Conservation (phyloP, 2,113 vertebrate genomes). For the Notechis scutatus region DNA sequence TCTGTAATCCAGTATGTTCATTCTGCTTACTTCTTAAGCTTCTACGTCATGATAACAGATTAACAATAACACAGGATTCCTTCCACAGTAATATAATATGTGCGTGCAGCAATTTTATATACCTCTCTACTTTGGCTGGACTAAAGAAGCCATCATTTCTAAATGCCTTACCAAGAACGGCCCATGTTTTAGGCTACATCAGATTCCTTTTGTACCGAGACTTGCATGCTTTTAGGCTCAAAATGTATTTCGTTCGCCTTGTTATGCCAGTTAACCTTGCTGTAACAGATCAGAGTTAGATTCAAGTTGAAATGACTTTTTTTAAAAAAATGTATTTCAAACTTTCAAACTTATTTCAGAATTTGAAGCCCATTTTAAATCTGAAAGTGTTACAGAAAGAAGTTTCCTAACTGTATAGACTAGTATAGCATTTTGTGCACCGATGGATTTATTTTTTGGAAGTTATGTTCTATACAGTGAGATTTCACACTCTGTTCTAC, state of each 20-base stretch:
- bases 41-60: not conserved
- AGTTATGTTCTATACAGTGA: slow-evolving; percentile 63
- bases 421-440: slow-evolving; percentile 55
- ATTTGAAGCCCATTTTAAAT: slow-evolving; percentile 20
- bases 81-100: not conserved
- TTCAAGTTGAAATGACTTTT: not conserved
- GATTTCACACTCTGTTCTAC: slow-evolving; percentile 60
- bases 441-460: slow-evolving; percentile 51
- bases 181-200: not conserved
- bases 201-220: not conserved
- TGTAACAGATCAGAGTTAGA: not conserved
- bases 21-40: not conserved
- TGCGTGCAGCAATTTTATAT: not conserved
- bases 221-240: not conserved
- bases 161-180: not conserved
- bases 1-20: not conserved
- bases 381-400: slow-evolving; percentile 48
- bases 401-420: slow-evolving; percentile 46
- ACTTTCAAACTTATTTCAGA: not conserved
- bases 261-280: not conserved
- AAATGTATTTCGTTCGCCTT: not conserved
- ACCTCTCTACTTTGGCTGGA: not conserved
- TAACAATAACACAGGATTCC: not conserved
- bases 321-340: not conserved
- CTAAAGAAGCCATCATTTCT: not conserved